phyloP scores from a whole-genome alignment of 2,113 vertebrate species.

The Heterotis niloticus region DNA sequence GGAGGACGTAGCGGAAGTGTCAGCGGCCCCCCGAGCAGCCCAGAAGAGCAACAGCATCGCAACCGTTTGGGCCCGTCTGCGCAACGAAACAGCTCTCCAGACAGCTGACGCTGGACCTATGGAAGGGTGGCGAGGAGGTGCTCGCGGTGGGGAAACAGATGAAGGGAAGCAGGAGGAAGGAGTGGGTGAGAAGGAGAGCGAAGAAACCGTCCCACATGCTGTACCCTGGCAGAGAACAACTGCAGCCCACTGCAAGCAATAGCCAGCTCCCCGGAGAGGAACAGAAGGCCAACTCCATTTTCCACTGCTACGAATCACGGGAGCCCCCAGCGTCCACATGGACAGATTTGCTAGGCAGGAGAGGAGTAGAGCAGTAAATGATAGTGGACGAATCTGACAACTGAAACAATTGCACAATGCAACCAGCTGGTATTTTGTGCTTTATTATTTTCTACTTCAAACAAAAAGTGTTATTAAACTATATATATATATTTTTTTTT shows the following conservation, averaged over 20 bases:
- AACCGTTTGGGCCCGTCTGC: background rate
- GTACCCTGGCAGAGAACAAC: background rate
- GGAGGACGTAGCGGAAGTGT: conserved; percentile 4
- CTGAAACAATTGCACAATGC: too few species aligned
- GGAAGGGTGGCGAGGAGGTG: background rate
- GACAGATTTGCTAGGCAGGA: too few species aligned
- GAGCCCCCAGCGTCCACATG: too few species aligned
- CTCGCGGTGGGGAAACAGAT: background rate
- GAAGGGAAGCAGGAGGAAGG: background rate
- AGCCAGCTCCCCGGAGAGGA: background rate
- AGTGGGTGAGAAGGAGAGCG: background rate
- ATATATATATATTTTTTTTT: too few species aligned
- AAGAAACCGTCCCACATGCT: background rate
- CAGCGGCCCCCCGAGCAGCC: background rate
- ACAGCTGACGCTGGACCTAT: background rate
- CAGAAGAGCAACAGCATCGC: background rate
- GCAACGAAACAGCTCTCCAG: background rate
- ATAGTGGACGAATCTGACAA: too few species aligned
- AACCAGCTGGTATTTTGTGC: too few species aligned
- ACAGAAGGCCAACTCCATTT: background rate
- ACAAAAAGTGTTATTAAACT: too few species aligned
- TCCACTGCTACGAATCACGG: background rate
- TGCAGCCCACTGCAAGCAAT: too few species aligned
- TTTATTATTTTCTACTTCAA: too few species aligned
- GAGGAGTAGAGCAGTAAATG: too few species aligned